Evolutionary conservation across 2,113 vertebrate genomes (phyloP), one percentile per base, ranked within the genome.

Genomic region (Thryonomys swinderianus): DNA sequence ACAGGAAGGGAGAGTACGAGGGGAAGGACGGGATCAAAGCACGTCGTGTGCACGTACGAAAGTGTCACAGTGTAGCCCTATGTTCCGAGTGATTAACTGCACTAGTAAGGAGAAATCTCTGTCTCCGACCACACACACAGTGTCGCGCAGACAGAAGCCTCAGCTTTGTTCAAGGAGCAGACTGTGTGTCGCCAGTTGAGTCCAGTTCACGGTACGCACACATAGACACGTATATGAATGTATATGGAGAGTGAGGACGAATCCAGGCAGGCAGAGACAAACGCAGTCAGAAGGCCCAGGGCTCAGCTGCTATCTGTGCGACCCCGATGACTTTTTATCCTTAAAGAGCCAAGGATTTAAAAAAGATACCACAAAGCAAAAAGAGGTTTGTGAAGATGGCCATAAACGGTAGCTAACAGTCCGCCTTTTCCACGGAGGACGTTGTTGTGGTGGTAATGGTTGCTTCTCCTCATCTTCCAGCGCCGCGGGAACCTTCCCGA

Each of bases 321-420:
- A 85, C 17, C n/a, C 17, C n/a, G 16, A 94, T 91, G 34, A 13
- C 62, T n/a, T 12, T 14, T 27, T 62, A 69, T 84, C 32, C 27
- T 32, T 32, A 87, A 13, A 80, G 83, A 76, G 59, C 59, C 32
- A 32, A 30, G 37, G 30, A 45, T 40, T 27, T 11, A 7, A 53
- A 73, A 86, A 25, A 76, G 25, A 73, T 73, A 48, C 64, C 37
- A 18, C 30, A 74, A 4, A 51, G 45, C 48, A 61, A 57, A 48
- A 85, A 80, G n/a, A 82, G 1, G 21, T 88, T 51, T 62, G 1
- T 93, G 78, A 81, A 92, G 95, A 97, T 81, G 71, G 66, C 30
- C 25, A 20, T 55, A 42, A 81, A 93, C n/a, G 48, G 40, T 61
- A 32, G 79, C 53, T 66, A 57, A 62, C 69, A 37, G 20, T 42